phyloP scores from a whole-genome alignment of 64 coral and sea anemone genomes.

The Stylophora pistillata region DNA sequence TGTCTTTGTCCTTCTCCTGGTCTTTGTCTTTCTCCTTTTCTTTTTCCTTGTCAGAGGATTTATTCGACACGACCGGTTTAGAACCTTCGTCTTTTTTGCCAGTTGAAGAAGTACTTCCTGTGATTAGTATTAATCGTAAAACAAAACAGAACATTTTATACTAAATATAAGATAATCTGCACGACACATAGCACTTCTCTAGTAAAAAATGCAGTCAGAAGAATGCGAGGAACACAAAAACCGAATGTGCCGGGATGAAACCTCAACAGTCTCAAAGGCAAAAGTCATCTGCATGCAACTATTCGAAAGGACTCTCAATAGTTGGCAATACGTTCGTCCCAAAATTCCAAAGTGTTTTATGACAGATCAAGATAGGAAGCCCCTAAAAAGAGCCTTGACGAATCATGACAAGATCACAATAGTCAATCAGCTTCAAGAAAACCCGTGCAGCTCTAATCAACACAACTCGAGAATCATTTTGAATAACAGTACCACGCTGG shows the following conservation, averaged over 20 bases:
- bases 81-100: conserved; percentile 77
- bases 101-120: conserved; percentile 75
- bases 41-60: conserved; percentile 23
- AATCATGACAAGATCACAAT: no score
- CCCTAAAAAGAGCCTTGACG: no score
- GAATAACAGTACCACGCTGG: no score
- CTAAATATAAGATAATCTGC: neutral
- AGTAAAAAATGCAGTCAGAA: neutral
- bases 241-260: neutral
- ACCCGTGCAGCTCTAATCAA: no score
- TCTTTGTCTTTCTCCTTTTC: conserved; percentile 15
- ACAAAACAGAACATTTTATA: conserved; percentile 60
- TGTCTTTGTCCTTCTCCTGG: neutral
- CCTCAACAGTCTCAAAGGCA: neutral
- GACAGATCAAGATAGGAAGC: no score
- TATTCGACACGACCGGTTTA: conserved; percentile 4
- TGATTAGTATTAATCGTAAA: conserved; percentile 88
- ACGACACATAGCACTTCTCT: neutral
- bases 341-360: no score
- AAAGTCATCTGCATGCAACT: no score
- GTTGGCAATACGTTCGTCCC: no score
- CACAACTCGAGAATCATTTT: no score
- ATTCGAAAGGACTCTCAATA: no score
- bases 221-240: neutral
- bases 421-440: no score